Percentiles rank a stretch among this genome's conserved stretches.
Conservation (phyloP, 1,140 invertebrate genomes). For the Grapholita molesta region DNA sequence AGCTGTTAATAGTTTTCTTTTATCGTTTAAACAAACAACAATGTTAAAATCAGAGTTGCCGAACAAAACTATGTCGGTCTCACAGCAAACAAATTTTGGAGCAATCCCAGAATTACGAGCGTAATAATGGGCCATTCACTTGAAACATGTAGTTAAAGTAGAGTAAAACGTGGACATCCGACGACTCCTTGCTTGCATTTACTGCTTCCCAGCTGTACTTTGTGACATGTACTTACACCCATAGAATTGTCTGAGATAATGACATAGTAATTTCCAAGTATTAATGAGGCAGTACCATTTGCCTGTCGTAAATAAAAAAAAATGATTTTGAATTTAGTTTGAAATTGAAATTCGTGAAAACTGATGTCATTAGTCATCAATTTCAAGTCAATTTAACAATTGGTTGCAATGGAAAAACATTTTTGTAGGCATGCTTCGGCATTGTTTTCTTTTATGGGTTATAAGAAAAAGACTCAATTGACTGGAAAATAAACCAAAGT, state of each 20-base stretch:
- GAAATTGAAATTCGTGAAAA: too few relatives aligned
- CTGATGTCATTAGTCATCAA: too few relatives aligned
- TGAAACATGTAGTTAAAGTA: conserved; percentile 42
- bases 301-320: too few relatives aligned
- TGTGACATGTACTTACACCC: neutral
- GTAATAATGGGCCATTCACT: conserved; percentile 39
- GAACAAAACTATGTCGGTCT: conserved; percentile 18
- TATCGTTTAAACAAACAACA: neutral
- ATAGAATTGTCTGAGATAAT: neutral
- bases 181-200: conserved; percentile 19
- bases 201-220: neutral
- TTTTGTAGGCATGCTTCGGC: neutral
- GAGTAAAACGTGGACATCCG: conserved; percentile 44
- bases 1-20: neutral
- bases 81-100: conserved; percentile 23
- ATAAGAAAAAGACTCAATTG: too few relatives aligned
- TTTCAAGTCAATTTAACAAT: too few relatives aligned
- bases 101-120: conserved; percentile 37
- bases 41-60: neutral
- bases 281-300: neutral
- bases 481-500: too few relatives aligned
- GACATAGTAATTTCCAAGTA: neutral
- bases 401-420: neutral
- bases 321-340: too few relatives aligned
- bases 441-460: too few relatives aligned